Conservation (phyloP, 64 coral and sea anemone species). For the Montipora efflorescens region DNA sequence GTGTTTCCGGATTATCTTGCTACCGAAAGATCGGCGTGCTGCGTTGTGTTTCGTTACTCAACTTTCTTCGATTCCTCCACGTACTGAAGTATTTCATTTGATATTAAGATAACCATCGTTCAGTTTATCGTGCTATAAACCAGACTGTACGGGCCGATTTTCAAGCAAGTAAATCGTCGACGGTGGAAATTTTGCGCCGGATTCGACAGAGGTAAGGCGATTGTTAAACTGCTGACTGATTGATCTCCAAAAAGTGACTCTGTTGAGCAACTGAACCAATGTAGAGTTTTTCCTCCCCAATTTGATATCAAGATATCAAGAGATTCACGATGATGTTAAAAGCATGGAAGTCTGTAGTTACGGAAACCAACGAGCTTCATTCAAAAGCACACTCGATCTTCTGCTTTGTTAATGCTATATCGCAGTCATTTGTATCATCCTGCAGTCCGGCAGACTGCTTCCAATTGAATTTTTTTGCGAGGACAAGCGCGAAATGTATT, state of each 20-base stretch:
- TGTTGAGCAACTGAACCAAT: neutral
- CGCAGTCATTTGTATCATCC: neutral
- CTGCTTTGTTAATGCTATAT: slow-evolving; percentile 2
- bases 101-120: neutral
- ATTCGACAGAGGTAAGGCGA: slow-evolving; percentile 3
- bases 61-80: slow-evolving; percentile 22
- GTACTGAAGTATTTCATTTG: slow-evolving; percentile 16
- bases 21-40: neutral
- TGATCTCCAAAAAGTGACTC: neutral
- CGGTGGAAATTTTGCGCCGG: neutral
- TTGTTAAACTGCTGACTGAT: neutral
- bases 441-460: too few relatives aligned
- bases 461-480: too few relatives aligned
- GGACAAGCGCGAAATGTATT: too few relatives aligned
- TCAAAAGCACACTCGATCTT: slow-evolving; percentile 26
- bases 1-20: slow-evolving; percentile 19
- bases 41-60: neutral
- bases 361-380: neutral
- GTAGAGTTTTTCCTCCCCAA: neutral
- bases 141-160: neutral
- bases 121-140: neutral
- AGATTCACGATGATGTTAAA: neutral
- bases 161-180: neutral
- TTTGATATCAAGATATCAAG: neutral
- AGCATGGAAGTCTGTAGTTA: neutral